phyloP scores from a whole-genome alignment of 2,888 invertebrate species.

The Mermis nigrescens region DNA sequence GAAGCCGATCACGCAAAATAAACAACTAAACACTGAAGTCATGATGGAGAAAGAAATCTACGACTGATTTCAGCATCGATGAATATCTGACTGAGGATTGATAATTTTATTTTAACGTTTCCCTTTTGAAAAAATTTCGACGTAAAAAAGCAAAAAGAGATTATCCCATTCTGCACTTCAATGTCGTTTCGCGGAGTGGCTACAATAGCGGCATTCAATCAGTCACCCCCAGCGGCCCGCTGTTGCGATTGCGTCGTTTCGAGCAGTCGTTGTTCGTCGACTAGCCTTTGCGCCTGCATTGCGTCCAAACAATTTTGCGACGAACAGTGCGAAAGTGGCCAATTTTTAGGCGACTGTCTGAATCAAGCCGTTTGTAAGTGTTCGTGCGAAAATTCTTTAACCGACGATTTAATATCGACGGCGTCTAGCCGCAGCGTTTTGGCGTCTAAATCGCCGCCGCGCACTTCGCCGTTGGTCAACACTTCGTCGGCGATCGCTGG shows the following conservation, averaged over 20 bases:
- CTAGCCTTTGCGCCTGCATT: slow-evolving; percentile 29
- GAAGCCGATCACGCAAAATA: no score
- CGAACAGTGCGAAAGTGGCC: slow-evolving; percentile 30
- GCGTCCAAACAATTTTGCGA: slow-evolving; percentile 29
- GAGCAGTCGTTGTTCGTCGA: slow-evolving; percentile 25
- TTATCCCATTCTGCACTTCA: no score
- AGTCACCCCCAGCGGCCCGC: no score
- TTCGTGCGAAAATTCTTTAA: slow-evolving; percentile 29
- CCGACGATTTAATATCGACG: background rate
- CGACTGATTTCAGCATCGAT: no score
- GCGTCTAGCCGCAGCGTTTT: background rate
- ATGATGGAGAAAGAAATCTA: no score
- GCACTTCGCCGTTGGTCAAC: background rate
- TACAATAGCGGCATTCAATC: no score
- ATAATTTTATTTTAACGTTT: no score
- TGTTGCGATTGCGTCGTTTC: slow-evolving; percentile 31
- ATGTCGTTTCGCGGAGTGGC: no score
- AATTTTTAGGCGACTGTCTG: slow-evolving; percentile 31
- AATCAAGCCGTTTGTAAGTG: slow-evolving; percentile 33
- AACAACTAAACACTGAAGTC: no score
- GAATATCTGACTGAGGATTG: no score
- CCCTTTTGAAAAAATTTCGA: no score
- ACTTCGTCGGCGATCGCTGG: background rate
- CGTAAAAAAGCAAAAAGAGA: no score
- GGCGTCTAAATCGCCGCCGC: background rate